Evolutionary conservation across 1,140 invertebrate genomes (phyloP).

Genomic region (Coboldia fuscipes): DNA sequence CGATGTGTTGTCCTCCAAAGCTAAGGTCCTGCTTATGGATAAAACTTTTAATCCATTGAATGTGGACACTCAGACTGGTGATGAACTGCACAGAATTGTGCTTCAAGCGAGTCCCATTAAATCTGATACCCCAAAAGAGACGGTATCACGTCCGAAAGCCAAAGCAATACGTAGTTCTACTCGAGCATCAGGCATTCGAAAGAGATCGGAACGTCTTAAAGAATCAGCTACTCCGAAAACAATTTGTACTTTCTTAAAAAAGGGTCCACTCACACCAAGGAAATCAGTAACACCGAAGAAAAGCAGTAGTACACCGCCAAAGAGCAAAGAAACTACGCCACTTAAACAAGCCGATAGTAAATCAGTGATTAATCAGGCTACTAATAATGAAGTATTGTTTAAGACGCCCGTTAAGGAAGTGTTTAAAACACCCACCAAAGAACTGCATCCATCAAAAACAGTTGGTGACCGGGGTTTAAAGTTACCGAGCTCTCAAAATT

Average conservation of each 20-base stretch:
- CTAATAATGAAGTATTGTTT: slow-evolving; percentile 12
- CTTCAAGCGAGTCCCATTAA: not conserved
- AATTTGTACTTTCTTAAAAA: too few relatives aligned
- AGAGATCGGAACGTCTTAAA: not conserved
- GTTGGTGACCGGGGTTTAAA: not conserved
- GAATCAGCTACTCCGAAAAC: slow-evolving; percentile 6
- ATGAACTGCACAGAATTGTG: not conserved
- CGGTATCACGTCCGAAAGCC: not conserved
- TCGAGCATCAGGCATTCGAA: not conserved
- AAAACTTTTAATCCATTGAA: slow-evolving; percentile 2
- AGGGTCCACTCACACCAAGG: too few relatives aligned
- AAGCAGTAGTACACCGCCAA: slow-evolving; percentile 13
- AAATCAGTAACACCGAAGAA: slow-evolving; percentile 10
- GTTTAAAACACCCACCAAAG: slow-evolving; percentile 18
- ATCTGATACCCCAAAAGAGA: not conserved
- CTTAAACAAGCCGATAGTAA: slow-evolving; percentile 7
- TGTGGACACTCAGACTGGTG: slow-evolving; percentile 1
- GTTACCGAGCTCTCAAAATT: slow-evolving; percentile 20
- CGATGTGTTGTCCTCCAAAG: slow-evolving; percentile 31
- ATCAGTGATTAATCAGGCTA: slow-evolving; percentile 9
- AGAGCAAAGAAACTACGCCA: slow-evolving; percentile 12
- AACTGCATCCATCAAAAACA: slow-evolving; percentile 15
- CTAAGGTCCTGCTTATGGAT: slow-evolving; percentile 32
- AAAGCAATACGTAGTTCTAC: not conserved
- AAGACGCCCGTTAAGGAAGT: slow-evolving; percentile 19